phyloP scores from a whole-genome alignment of 2,888 invertebrate genomes.

The Dryococelus australis region DNA sequence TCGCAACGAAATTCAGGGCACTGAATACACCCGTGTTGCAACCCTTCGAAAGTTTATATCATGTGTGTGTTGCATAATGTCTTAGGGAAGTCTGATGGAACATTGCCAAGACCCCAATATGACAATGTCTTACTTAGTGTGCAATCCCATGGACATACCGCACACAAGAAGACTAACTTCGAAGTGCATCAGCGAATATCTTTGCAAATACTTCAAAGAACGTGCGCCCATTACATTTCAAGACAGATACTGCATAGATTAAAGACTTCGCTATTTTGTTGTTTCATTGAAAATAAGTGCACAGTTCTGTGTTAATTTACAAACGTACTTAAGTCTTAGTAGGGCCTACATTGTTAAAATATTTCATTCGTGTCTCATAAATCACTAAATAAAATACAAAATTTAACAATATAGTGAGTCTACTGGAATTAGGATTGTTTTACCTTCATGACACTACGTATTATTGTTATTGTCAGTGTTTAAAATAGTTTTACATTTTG shows the following conservation, averaged over 20 bases:
- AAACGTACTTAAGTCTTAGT: neutral
- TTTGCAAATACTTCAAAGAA: conserved; percentile 29
- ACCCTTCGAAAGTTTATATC: conserved; percentile 41
- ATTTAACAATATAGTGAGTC: neutral
- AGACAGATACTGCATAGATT: conserved; percentile 5
- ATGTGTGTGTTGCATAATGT: conserved; percentile 39
- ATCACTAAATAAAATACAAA: neutral
- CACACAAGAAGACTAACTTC: neutral
- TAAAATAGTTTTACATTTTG: neutral
- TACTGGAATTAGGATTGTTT: neutral
- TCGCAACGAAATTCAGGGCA: conserved; percentile 41
- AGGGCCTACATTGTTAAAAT: no score
- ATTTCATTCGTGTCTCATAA: neutral
- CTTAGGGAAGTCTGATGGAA: conserved; percentile 22
- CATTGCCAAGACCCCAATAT: conserved; percentile 21
- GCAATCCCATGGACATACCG: neutral
- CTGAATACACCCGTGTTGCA: conserved; percentile 40
- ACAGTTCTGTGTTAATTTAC: neutral
- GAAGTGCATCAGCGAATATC: neutral
- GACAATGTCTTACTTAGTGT: neutral
- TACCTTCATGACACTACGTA: neutral
- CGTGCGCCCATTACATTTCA: conserved; percentile 17
- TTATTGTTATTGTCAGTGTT: neutral
- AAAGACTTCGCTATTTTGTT: neutral
- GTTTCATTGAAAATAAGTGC: neutral